Evolutionary conservation across 1,140 invertebrate genomes (phyloP).

Genomic region (Chironomus tepperi): DNA sequence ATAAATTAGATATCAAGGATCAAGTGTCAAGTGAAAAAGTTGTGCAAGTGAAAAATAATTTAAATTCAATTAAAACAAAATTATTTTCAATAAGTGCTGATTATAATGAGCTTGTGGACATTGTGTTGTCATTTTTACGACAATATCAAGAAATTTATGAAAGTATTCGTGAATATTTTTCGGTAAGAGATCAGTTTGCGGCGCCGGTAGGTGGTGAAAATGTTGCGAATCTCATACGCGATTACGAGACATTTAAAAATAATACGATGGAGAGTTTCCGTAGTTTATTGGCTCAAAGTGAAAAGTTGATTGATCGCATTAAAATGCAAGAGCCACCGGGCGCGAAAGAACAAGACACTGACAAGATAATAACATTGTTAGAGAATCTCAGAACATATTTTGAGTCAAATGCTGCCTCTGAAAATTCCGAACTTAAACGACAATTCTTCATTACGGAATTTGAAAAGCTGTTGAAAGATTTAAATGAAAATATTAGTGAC

Average conservation of each 20-base stretch:
- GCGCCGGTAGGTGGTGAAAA: slow-evolving; percentile 25
- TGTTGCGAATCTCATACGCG: slow-evolving; percentile 34
- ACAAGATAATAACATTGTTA: slow-evolving; percentile 55
- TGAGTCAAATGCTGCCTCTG: slow-evolving; percentile 44
- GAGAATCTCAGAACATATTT: slow-evolving; percentile 41
- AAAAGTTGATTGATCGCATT: slow-evolving; percentile 38
- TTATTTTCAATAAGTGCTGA: slow-evolving; percentile 58
- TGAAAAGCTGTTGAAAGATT: slow-evolving; percentile 59
- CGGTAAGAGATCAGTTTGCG: slow-evolving; percentile 28
- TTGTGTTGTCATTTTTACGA: slow-evolving; percentile 43
- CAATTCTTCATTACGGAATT: slow-evolving; percentile 49
- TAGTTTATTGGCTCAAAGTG: slow-evolving; percentile 39
- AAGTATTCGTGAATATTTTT: slow-evolving; percentile 34
- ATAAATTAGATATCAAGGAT: slow-evolving; percentile 45
- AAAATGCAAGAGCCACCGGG: slow-evolving; percentile 55
- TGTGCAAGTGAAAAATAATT: slow-evolving; percentile 46
- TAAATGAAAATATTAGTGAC: slow-evolving; percentile 61
- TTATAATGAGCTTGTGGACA: slow-evolving; percentile 64
- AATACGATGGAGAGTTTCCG: slow-evolving; percentile 40
- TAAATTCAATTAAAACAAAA: slow-evolving; percentile 41
- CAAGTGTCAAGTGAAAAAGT: slow-evolving; percentile 51
- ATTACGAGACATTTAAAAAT: slow-evolving; percentile 39
- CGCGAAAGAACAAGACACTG: slow-evolving; percentile 57
- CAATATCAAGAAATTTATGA: slow-evolving; percentile 33
- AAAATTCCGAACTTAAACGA: slow-evolving; percentile 50